These are phyloP conservation scores for Scaptomyza cyrtandrae DNA, from an alignment of 2,888 invertebrate genomes.

Conservation along the genomic window DNA sequence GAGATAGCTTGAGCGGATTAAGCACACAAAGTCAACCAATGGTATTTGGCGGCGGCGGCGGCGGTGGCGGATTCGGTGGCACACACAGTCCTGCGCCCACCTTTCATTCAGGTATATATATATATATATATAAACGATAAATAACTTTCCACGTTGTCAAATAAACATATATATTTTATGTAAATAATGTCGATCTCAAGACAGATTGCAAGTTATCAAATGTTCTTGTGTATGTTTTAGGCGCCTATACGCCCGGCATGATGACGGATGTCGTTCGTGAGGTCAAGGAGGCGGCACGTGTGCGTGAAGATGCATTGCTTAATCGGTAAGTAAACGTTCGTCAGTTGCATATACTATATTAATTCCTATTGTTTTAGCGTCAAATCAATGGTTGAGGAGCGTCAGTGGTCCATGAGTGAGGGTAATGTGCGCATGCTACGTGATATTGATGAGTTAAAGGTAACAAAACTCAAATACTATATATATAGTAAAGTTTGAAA, in stretches of 20 bases:
- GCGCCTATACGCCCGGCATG: slow-evolving; percentile 89
- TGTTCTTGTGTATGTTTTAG: slow-evolving; percentile 60
- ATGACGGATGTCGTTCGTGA: slow-evolving; percentile 90
- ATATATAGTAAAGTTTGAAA: too few species aligned
- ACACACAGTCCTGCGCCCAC: slow-evolving; percentile 85
- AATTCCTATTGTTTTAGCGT: slow-evolving; percentile 66
- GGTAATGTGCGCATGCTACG: slow-evolving; percentile 83
- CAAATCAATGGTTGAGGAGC: slow-evolving; percentile 84
- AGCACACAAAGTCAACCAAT: slow-evolving; percentile 85
- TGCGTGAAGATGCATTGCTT: slow-evolving; percentile 89
- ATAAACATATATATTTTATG: neutral
- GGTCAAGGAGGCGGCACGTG: slow-evolving; percentile 89
- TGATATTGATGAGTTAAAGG: slow-evolving; percentile 84
- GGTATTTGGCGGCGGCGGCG: slow-evolving; percentile 84
- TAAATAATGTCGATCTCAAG: slow-evolving; percentile 1
- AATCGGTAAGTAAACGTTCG: slow-evolving; percentile 73
- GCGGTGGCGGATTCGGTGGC: slow-evolving; percentile 82
- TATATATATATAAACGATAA: neutral
- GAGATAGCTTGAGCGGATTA: slow-evolving; percentile 85
- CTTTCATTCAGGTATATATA: slow-evolving; percentile 84
- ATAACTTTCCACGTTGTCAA: neutral
- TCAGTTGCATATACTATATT: neutral
- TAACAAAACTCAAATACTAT: too few species aligned
- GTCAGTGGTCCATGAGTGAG: slow-evolving; percentile 84
- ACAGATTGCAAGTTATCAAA: neutral